Evolutionary conservation across 2,888 invertebrate genomes (phyloP), one percentile per base, ranked within the genome.

Genomic region (Sesia bembeciformis): DNA sequence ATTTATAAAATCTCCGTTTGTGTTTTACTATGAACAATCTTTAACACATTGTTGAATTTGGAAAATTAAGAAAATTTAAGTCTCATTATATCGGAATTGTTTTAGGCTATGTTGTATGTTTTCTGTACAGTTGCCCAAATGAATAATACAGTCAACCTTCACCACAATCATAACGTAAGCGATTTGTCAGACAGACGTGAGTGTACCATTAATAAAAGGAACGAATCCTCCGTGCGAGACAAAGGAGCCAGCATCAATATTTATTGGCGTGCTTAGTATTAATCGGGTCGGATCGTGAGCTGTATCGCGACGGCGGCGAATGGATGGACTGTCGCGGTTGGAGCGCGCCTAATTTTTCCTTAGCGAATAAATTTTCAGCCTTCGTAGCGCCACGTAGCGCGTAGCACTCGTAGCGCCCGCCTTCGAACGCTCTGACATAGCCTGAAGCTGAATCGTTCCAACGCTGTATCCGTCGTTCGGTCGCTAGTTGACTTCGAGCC

Each of bases 211-310:
- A 82, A 85, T 86, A 86, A 78, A 83, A 80, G 67, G 70, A 83
- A 80, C 81, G 81, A 83, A 85, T 81, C 80, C 76, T 74, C 78
- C 77, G 75, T 77, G 75, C 75, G 81, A 88, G 85, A 87, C 86
- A 87, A 87, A 87, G 86, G 78, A 86, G 81, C 79, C 71, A 72
- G 81, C 79, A 80, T 84, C 85, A 80, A 84, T 88, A 89, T 89
- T 88, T 88, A 89, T 89, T 83, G 86, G 81, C 75, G 81, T 82
- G 81, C 87, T 88, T 87, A 84, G 81, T 85, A 88, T 86, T 89
- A 89, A 89, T 89, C 88, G 85, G 76, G 73, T 70, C 62, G 74
- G 81, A 81, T 83, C 78, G 80, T 76, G 78, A 74, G 72, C 69
- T 74, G 71, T 84, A 84, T 84, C 80, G 80, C 76, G 71, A 72